Evolutionary conservation across 2,888 invertebrate genomes (phyloP), one percentile per base, ranked within the genome.

Genomic region (Nomada fabriciana): DNA sequence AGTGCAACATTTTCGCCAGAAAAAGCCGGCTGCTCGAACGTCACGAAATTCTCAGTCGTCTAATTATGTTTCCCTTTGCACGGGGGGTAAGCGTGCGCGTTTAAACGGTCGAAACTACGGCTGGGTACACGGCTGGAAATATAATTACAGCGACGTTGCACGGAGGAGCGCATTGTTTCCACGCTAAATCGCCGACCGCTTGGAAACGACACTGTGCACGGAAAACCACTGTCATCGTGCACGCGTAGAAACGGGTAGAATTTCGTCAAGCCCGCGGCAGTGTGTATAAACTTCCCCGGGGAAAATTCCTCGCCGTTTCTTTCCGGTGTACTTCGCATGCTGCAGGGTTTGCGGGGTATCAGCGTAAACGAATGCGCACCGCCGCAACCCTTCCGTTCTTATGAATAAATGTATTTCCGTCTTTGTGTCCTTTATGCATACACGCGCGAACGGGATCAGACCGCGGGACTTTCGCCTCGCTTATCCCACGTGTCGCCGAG

Each of bases 381-480:
- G 74, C 42, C 18, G 36, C 36, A 29, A 36, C 67, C 67, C 76
- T 67, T 57, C 42, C 59, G 50, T 61, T 59, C 84, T 85, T 87
- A 83, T 80, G 87, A 87, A 87, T 87, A 87, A 87, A 87, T 86
- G 85, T 77, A 86, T 86, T 80, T 78, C 68, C 61, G 76, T 20
- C 74, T 80, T 82, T 82, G 82, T 79, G 57, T 79, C 68, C 77
- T 82, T 80, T 80, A 76, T 72, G 81, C 77, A 80, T 80, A 82
- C 80, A 78, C 80, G 83, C 75, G 76, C 65, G 52, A 43, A 60
- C 36, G 53, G 71, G 75, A 85, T 86, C 86, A 76, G 69, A 74
- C 20, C 43, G 53, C 60, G 52, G 61, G 29, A 59, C 42, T 84
- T 84, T 84, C 50, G 64, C 52, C 20, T 29, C 42, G 59, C 59